Conservation (phyloP, 2,888 invertebrate genomes). For the Melieria crassipennis region DNA sequence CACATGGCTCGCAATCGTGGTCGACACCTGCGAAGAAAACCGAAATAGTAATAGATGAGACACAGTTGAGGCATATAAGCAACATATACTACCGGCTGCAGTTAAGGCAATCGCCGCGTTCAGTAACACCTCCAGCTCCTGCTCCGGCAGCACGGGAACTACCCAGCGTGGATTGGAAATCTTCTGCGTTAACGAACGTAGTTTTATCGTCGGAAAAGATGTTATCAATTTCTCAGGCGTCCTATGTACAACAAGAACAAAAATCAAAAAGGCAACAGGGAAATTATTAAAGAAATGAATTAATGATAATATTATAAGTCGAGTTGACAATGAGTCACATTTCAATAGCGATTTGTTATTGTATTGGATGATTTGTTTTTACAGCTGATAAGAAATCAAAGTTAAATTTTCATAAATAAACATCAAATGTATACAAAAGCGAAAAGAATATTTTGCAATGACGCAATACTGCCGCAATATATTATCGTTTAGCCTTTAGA, state of each 20-base stretch:
- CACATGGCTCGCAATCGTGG: constrained; percentile 87
- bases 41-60: constrained; percentile 10
- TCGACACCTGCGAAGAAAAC: constrained; percentile 75
- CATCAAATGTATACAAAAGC: too few species aligned
- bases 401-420: too few species aligned
- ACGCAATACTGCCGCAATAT: too few species aligned
- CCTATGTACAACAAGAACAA: constrained; percentile 43
- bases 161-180: constrained; percentile 97
- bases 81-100: constrained; percentile 72
- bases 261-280: not conserved
- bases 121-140: constrained; percentile 91
- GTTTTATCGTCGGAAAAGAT: constrained; percentile 84
- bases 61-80: not conserved
- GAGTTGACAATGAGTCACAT: too few species aligned
- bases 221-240: constrained; percentile 64
- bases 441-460: too few species aligned
- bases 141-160: constrained; percentile 95
- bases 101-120: constrained; percentile 90
- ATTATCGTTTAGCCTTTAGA: too few species aligned
- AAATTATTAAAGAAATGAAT: not conserved
- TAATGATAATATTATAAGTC: not conserved
- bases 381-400: too few species aligned
- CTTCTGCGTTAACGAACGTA: constrained; percentile 92
- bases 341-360: too few species aligned
- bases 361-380: too few species aligned